Evolutionary conservation across 2,113 vertebrate genomes (phyloP).

Genomic region (Baryphthengus martii): DNA sequence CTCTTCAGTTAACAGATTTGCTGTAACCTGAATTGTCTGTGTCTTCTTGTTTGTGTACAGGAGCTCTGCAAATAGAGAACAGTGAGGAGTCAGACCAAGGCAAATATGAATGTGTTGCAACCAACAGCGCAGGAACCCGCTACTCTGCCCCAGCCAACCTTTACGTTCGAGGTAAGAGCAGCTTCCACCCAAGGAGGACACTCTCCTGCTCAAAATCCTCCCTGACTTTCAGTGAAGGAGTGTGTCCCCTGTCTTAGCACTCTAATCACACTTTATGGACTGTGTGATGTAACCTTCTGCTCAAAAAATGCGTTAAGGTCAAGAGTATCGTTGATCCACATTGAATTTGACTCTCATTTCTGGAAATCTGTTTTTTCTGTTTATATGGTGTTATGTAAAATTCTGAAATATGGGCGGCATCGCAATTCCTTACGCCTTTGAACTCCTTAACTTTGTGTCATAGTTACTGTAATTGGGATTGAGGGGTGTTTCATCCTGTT

Average conservation of each 20-base stretch:
- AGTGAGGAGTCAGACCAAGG: slow-evolving; percentile 98
- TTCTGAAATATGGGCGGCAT: background rate
- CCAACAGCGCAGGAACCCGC: slow-evolving; percentile 93
- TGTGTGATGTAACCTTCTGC: background rate
- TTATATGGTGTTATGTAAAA: background rate
- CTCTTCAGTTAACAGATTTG: background rate
- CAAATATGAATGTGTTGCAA: slow-evolving; percentile 97
- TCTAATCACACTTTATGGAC: background rate
- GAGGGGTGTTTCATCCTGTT: background rate
- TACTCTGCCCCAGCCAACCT: slow-evolving; percentile 97
- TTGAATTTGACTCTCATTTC: background rate
- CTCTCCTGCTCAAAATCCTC: background rate
- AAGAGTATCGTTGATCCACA: accelerated
- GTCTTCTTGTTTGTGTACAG: slow-evolving; percentile 74
- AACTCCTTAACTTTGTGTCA: background rate
- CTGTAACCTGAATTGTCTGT: slow-evolving; percentile 41
- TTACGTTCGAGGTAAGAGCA: slow-evolving; percentile 94
- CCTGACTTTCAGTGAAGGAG: background rate
- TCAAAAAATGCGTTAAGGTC: background rate
- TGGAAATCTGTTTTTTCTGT: background rate
- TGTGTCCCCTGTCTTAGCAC: background rate
- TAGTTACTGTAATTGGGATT: background rate
- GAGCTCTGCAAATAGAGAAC: slow-evolving; percentile 97
- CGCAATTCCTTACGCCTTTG: slow-evolving; percentile 5
- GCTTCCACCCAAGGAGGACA: background rate